Base-by-base conservation (phyloP, 2,888 invertebrate species). In the Cremastobaeus sp. region DNA sequence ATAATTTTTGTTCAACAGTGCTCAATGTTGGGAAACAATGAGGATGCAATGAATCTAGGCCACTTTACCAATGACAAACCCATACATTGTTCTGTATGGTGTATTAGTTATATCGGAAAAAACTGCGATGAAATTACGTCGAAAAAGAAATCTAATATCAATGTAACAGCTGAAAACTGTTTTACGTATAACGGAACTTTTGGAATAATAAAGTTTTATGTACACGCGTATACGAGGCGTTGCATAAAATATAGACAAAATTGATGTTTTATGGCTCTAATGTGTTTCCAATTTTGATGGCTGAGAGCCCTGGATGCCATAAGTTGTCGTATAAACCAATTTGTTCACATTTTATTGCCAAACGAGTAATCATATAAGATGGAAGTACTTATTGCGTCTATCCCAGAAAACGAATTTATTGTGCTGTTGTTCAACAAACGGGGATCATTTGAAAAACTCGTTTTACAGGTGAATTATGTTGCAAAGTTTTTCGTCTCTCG, bases 241-340 rank as follows among this genome's bases (percentile, higher is more conserved):
- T 59, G 59, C 35, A 59, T 59, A 59, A 35, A 45, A 47, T 37
- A 52, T 52, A 21, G 37, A 11, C 5, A 11, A 47, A 59, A 35
- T 11, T 25, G 43, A 59, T 15, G 11, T 59, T 59, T 47, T 59
- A 47, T 35, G 12, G 17, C 35, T 5, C 5, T 25, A 6, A 32
- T 35, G 12, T 37, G 4, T 47, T 17, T 35, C 35, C 47, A 47
- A 35, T 47, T 47, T 59, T 35, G 34, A 47, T 25, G 43, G 43
- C 8, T 14, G 1, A 25, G 6, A 20, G 20, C 18, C 6, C 39
- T 8, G 18, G 17, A n/a, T 17, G 37, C n/a, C 6, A 11, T 41
- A 18, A 8, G 28, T 45, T 45, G 15, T 15, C 45, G 17, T 28
- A n/a, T 12, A 45, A 15, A 28, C 14, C 30, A 14, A 45, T 28